A percentile compares a stretch with the other conserved stretches of the same genome.
phyloP scores from a whole-genome alignment of 2,797 vertebrate species.

The Enteromius paludinosus region DNA sequence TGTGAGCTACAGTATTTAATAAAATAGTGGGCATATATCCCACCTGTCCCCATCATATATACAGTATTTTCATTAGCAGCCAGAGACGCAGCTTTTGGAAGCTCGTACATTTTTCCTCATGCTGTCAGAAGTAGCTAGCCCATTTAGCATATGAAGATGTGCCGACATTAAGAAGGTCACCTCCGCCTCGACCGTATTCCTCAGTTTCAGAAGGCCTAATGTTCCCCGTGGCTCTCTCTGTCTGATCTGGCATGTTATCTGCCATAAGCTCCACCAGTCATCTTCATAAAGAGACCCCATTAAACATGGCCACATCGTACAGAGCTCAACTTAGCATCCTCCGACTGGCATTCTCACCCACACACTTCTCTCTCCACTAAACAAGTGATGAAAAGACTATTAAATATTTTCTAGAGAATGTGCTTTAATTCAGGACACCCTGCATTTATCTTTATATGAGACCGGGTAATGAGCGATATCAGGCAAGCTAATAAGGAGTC shows the following conservation, averaged over 20 bases:
- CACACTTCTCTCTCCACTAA: slow-evolving; percentile 9
- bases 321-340: slow-evolving; percentile 14
- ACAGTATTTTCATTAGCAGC: background rate
- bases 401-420: slow-evolving; percentile 63
- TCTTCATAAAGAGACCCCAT: slow-evolving; percentile 45
- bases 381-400: slow-evolving; percentile 33
- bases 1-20: background rate
- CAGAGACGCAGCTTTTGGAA: background rate
- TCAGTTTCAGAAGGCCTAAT: slow-evolving; percentile 10
- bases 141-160: background rate
- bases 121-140: slow-evolving; percentile 5
- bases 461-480: slow-evolving; percentile 66
- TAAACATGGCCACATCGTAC: slow-evolving; percentile 15
- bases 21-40: background rate
- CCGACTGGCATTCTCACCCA: slow-evolving; percentile 27
- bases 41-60: background rate
- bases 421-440: slow-evolving; percentile 61
- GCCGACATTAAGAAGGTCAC: slow-evolving; percentile 26
- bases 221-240: slow-evolving; percentile 9
- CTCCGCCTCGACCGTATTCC: background rate
- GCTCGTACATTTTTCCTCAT: background rate
- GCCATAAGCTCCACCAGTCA: slow-evolving; percentile 27
- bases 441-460: slow-evolving; percentile 61
- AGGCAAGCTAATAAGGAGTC: slow-evolving; percentile 60
- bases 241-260: slow-evolving; percentile 20